Base-by-base conservation (phyloP, 2,888 invertebrate genomes). In the Ormyrus pomaceus region DNA sequence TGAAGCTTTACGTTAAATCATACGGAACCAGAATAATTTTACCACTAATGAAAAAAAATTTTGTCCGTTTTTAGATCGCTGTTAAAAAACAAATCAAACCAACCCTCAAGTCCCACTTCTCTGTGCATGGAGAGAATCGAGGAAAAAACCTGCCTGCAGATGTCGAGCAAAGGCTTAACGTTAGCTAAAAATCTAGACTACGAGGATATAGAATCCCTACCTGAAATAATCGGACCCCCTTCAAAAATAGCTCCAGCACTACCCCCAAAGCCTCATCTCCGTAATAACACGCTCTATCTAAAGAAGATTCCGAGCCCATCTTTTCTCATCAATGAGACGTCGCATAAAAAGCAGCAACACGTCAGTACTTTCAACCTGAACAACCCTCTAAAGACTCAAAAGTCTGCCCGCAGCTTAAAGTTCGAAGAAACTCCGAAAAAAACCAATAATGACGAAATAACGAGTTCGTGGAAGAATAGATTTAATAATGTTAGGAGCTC, bases 221-320 rank as follows among this genome's bases (percentile, higher is more conserved):
- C 90, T 2, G 90, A 89, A 13, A 84, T 87, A 8, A 76, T 84
- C 10, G 87, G 78, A 94, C 94, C 90, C 93, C 94, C 82, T 92
- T 93, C 86, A 91, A 94, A 87, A 71, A 82, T 82, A 19, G 93
- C 93, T 83, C 95, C 95, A 79, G 95, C 95, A 75, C 59, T 83
- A n/a, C 83, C 82, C 95, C 95, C 83, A 91, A 96, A 88, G 95
- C 96, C 81, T 95, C 96, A 65, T 95, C 96, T 91, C 95, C 96
- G 86, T 81, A 88, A 87, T 62, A 90, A 88, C 69, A 89, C 90
- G 0, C 72, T 91, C 9, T 86, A 89, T 5, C 80, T 91, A 45
- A 91, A 91, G 74, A 90, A 90, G 64, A 91, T 91, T 13, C 91
- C 91, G 2, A 90, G 90, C 83, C 91, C 91, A 0, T 91, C 91